Percentiles rank a stretch among this genome's conserved stretches.
phyloP scores from a whole-genome alignment of 2,888 invertebrate species.

The Nineta flava region DNA sequence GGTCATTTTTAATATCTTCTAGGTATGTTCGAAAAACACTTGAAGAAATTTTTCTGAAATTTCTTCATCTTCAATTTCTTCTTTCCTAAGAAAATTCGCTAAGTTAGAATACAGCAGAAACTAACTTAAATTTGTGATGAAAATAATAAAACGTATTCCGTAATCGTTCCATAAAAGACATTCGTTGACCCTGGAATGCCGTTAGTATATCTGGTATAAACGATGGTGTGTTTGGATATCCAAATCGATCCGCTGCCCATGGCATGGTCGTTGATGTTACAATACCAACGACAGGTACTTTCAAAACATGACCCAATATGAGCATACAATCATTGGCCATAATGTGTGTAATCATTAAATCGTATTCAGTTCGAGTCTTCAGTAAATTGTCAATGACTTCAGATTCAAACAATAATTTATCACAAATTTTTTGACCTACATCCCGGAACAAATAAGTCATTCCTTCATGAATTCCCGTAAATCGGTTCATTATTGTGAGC shows the following conservation, averaged over 20 bases:
- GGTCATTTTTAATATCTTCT: too few species aligned
- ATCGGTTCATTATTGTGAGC: too few species aligned
- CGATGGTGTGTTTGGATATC: constrained; percentile 30
- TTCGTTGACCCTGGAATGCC: constrained; percentile 28
- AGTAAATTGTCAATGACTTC: constrained; percentile 8
- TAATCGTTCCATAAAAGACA: constrained; percentile 34
- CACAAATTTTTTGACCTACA: too few species aligned
- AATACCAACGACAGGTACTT: constrained; percentile 37
- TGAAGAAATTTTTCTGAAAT: too few species aligned
- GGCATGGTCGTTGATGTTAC: constrained; percentile 39
- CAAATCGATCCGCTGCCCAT: constrained; percentile 29
- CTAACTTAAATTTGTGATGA: too few species aligned
- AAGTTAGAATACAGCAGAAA: too few species aligned
- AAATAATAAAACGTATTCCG: constrained; percentile 20
- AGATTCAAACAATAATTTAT: too few species aligned
- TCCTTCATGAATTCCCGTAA: too few species aligned
- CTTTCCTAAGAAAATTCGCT: too few species aligned
- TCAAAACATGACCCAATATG: constrained; percentile 37
- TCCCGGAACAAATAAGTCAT: too few species aligned
- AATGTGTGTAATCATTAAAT: constrained; percentile 35
- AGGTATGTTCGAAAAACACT: too few species aligned
- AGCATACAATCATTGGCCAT: constrained; percentile 44
- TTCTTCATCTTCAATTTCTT: too few species aligned
- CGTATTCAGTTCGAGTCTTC: constrained; percentile 10
- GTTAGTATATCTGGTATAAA: constrained; percentile 39